Conservation (phyloP, 2,797 vertebrate genomes). For the Monodelphis domestica region DNA sequence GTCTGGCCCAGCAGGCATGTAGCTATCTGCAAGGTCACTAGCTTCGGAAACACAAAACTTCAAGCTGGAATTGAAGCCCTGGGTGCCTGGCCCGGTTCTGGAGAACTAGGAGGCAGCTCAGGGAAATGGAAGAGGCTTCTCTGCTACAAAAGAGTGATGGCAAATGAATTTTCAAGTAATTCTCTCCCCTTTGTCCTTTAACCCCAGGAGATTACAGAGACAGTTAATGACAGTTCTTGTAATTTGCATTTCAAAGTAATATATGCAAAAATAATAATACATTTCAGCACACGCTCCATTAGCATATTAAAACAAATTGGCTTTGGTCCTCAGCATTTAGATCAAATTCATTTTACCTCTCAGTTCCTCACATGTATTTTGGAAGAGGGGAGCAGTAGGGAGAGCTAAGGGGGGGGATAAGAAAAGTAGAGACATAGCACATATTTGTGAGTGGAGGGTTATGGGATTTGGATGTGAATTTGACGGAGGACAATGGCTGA, state of each 20-base stretch:
- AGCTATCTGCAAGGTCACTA: neutral
- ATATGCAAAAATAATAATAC: slow-evolving; percentile 69
- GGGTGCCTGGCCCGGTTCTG: neutral
- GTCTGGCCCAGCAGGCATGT: neutral
- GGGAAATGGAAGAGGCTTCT: slow-evolving; percentile 12
- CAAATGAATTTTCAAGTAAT: slow-evolving; percentile 68
- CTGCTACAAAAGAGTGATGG: slow-evolving; percentile 25
- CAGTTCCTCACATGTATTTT: neutral
- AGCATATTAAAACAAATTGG: slow-evolving; percentile 74
- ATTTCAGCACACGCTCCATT: slow-evolving; percentile 42
- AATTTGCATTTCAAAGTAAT: slow-evolving; percentile 81
- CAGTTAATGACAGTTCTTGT: slow-evolving; percentile 44
- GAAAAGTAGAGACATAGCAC: neutral
- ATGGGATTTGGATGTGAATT: neutral
- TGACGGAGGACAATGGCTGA: neutral
- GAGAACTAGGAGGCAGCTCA: neutral
- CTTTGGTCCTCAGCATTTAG: slow-evolving; percentile 52
- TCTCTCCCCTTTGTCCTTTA: slow-evolving; percentile 72
- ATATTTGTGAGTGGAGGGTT: neutral
- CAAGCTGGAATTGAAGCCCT: neutral
- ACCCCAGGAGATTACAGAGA: slow-evolving; percentile 58
- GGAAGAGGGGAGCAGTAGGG: neutral
- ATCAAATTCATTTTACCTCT: slow-evolving; percentile 50
- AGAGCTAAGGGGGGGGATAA: neutral
- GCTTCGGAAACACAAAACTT: neutral